Evolutionary conservation across 2,113 vertebrate genomes (phyloP), one percentile per base, ranked within the genome.

Genomic region (Pygathrix nemaeus): DNA sequence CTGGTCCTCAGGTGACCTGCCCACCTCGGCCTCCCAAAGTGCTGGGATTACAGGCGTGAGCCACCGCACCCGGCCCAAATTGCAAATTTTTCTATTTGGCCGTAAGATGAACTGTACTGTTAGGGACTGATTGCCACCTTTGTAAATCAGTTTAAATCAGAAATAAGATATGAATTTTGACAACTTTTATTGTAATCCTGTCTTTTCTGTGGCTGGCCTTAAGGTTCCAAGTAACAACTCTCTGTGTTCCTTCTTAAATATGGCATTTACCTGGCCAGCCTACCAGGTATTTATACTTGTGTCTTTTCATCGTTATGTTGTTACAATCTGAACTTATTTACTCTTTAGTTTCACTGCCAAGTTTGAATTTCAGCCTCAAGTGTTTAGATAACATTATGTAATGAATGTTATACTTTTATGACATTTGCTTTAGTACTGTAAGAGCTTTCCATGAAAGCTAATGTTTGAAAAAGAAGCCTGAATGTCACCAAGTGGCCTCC

Each of bases 341-440:
- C 52, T 93, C 59, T 84, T 93, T n/a, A 14, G 50, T 95, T 92
- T 92, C 78, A 21, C 76, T 70, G 59, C 85, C 80, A 93, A 55
- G 59, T 87, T 88, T 90, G 57, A 75, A 55, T 94, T 84, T 96
- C 83, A 93, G 86, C 86, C 59, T 83, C 50, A 18, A 68, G 78
- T 93, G 89, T 97, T 96, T 72, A 66, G 84, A 73, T 75, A 96
- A 57, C 52, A 72, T 79, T 72, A 25, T 68, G 25, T 38, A 80
- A 90, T 95, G 48, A 92, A 27, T 90, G 81, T 59, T 85, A 43
- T 8, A 52, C 52, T 81, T 94, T 87, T n/a, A 40, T 48, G 92
- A 76, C 55, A 43, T 92, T 86, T 88, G 52, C 84, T 87, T 88
- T 76, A 68, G 45, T 70, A n/a, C 35, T 50, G 20, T 57, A 80